Percentiles rank a stretch among this genome's conserved stretches.
Conservation (phyloP, 2,113 vertebrate genomes). For the Circaetus cinerascens region DNA sequence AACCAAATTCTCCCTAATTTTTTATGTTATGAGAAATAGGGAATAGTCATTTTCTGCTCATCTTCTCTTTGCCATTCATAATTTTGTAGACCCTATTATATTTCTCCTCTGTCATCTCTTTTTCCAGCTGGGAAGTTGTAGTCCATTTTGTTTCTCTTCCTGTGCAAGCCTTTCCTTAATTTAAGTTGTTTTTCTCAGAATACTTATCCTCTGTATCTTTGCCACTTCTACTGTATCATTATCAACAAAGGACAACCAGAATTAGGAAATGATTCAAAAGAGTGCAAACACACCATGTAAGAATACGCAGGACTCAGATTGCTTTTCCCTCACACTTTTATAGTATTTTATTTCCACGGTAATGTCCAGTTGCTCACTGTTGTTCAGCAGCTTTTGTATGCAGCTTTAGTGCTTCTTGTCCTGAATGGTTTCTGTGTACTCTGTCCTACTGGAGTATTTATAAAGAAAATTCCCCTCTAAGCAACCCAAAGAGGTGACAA, state of each 20-base stretch:
- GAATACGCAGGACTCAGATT: neutral
- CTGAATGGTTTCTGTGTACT: fast-evolving
- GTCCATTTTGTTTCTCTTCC: neutral
- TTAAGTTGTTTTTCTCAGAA: neutral
- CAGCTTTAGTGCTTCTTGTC: neutral
- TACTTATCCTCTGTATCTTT: neutral
- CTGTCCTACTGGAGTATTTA: neutral
- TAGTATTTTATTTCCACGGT: neutral
- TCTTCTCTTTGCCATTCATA: conserved; percentile 1
- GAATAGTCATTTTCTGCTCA: conserved; percentile 11
- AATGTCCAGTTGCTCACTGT: neutral
- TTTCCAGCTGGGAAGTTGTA: neutral
- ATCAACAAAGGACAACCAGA: neutral
- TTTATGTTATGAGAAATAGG: neutral
- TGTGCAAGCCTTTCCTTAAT: neutral
- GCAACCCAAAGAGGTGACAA: neutral
- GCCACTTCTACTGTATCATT: neutral
- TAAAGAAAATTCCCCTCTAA: neutral
- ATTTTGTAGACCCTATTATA: neutral
- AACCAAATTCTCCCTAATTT: neutral
- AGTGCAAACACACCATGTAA: neutral
- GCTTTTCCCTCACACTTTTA: neutral
- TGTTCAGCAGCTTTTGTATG: neutral
- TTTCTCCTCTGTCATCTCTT: neutral
- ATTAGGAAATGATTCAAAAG: neutral